Evolutionary conservation across 2,113 vertebrate genomes (phyloP).

Genomic region (Corythoichthys intestinalis): DNA sequence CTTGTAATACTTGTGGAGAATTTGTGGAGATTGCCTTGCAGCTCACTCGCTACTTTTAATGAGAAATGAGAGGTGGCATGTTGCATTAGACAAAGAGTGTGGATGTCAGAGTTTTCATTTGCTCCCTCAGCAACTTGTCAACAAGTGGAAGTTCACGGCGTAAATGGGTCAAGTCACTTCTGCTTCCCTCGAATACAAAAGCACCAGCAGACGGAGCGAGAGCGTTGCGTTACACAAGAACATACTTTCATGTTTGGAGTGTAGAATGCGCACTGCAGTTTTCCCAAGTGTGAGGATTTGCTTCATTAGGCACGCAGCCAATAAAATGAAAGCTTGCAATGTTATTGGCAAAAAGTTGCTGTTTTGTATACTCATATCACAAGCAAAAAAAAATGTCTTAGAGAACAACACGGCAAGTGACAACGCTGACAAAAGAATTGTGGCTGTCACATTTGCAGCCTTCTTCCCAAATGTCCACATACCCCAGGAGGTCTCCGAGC

Average conservation of each 20-base stretch:
- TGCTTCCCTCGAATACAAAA: conserved; percentile 6
- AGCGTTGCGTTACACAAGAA: conserved; percentile 4
- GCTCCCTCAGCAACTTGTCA: conserved; percentile 33
- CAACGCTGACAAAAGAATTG: conserved; percentile 54
- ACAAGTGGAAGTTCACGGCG: conserved; percentile 32
- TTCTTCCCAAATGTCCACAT: conserved; percentile 8
- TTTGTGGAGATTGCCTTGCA: background rate
- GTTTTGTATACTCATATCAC: conserved; percentile 5
- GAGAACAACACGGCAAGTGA: conserved; percentile 29
- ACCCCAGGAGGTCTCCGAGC: conserved; percentile 23
- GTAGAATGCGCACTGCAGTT: background rate
- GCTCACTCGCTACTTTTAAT: conserved; percentile 1
- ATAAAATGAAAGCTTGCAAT: background rate
- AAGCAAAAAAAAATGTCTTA: conserved; percentile 28
- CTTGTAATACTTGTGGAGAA: background rate
- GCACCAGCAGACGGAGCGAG: conserved; percentile 1
- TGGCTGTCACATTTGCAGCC: conserved; percentile 47
- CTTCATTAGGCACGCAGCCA: background rate
- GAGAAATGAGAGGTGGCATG: conserved; percentile 16
- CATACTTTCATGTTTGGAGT: conserved; percentile 7
- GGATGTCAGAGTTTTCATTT: conserved; percentile 24
- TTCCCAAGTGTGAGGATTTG: conserved; percentile 10
- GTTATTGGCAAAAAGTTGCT: conserved; percentile 16
- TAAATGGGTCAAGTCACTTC: conserved; percentile 16
- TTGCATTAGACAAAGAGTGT: conserved; percentile 15